Evolutionary conservation across 1,140 invertebrate genomes (phyloP), one percentile per base, ranked within the genome.

Genomic region (Cephus cinctus): DNA sequence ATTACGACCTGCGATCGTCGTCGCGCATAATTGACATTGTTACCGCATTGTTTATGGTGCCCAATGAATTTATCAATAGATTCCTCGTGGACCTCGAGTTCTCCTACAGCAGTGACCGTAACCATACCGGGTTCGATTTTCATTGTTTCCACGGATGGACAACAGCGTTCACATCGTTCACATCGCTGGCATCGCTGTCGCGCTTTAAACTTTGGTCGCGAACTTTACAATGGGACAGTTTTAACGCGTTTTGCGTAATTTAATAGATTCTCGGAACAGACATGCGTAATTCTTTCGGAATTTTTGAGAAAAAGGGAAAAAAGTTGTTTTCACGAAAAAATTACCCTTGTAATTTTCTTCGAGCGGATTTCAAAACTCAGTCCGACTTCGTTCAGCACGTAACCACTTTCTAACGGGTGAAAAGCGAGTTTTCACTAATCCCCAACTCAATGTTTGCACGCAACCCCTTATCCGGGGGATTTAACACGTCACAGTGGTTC

Each of bases 1-100:
- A 67, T 69, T 63, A 61, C 59, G 54, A 47, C 47, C 43, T 53
- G 42, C 56, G 61, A 66, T 59, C 60, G 57, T 49, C 50, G 54
- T 14, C 39, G 43, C 57, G 64, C 65, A 69, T 73, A 71, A 73
- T 73, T 66, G 69, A 68, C 69, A 75, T 75, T 75, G 69, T 71
- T 72, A 59, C 50, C 51, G 57, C 67, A 71, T 72, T 70, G 69
- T 73, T 72, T 59, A 60, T 65, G 49, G 43, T 52, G 47, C 50
- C 64, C 63, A 69, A 55, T 63, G 67, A 71, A 73, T 71, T 74
- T 68, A 71, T 73, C 70, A 67, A 71, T 71, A 63, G 58, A 56
- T 58, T 62, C 55, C 61, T 56, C 54, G 15, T 12, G 4, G 1
- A 3, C 16, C 19, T 30, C 3, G n/a, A n/a, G n/a, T n/a, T n/a